A percentile compares a stretch with the other conserved stretches of the same genome.
These are phyloP conservation scores for Timandra comae DNA, from an alignment of 2,888 invertebrate species.

Conservation along the genomic window DNA sequence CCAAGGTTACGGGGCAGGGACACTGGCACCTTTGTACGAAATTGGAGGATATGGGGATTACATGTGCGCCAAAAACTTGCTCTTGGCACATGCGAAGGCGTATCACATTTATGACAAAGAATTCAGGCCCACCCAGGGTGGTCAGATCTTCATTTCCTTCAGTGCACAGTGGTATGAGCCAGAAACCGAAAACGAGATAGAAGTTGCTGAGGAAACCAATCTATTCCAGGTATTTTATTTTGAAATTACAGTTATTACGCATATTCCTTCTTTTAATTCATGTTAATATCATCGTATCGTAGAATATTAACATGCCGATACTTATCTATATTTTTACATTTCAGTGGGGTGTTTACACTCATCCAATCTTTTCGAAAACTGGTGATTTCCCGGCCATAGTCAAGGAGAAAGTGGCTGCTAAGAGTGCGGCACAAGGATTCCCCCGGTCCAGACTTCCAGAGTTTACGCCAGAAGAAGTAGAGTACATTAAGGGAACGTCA, in stretches of 20 bases:
- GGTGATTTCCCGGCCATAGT: conserved; percentile 80
- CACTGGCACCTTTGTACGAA: conserved; percentile 35
- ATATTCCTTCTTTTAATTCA: too few relatives aligned
- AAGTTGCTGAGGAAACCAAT: conserved; percentile 51
- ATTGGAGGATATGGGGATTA: conserved; percentile 42
- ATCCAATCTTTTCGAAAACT: conserved; percentile 76
- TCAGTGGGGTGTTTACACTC: conserved; percentile 73
- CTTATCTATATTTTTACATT: conserved; percentile 20
- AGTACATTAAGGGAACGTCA: conserved; percentile 68
- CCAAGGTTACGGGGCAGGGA: conserved; percentile 50
- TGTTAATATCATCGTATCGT: too few relatives aligned
- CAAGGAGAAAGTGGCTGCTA: conserved; percentile 70
- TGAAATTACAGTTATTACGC: too few relatives aligned
- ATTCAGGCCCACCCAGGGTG: conserved; percentile 44
- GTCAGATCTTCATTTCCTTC: conserved; percentile 26
- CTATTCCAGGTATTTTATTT: conserved; percentile 72
- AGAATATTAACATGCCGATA: too few relatives aligned
- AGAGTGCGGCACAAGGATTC: conserved; percentile 76
- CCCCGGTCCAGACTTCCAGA: conserved; percentile 74
- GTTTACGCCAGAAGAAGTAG: conserved; percentile 77
- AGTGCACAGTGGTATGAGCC: conserved; percentile 52
- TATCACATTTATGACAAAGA: conserved; percentile 68
- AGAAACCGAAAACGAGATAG: conserved; percentile 56
- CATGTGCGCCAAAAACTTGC: conserved; percentile 57
- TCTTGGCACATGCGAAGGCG: conserved; percentile 71